Evolutionary conservation across 92 coral and sea anemone genomes (phyloP), one percentile per base, ranked within the genome.

Genomic region (Chrysogorgia sp.): DNA sequence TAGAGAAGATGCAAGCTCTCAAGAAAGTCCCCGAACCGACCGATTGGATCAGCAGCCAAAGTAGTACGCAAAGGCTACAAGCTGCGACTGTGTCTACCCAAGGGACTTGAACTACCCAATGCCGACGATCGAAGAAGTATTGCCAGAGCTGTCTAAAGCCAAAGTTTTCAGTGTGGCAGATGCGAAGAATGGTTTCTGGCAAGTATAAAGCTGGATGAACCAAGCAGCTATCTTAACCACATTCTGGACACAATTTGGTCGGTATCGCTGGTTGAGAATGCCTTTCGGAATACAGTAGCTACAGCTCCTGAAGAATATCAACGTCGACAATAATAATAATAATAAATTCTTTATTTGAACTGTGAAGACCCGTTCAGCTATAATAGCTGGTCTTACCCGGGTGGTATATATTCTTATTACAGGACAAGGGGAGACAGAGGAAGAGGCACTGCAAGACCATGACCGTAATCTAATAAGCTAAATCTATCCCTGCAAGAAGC

Each of bases 381-480:
- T n/a, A 21, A n/a, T n/a, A n/a, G n/a, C 55, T 45, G 64, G n/a
- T n/a, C n/a, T n/a, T n/a, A n/a, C n/a, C n/a, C n/a, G n/a, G 2
- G 58, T 2, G 3, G 3, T 0, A 32, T 2, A 20, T 22, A 8
- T 32, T 1, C 0, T 26, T 2, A 58, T 24, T 1, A 24, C 0
- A 63, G 74, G 74, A 14, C 74, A 67, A 28, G 74, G 74, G 17
- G 74, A 34, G 33, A 43, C 83, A 10, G 74, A 43, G 63, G 84
- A 15, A 28, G 78, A 80, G 63, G 79, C 84, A 10, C 34, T 52
- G 31, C 40, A 56, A 82, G 74, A 82, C 30, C 86, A 82, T 58
- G 64, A 82, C 74, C 50, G 80, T 30, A 82, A 82, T 80, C 58
- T 81, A 33, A 32, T 68, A 82, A 82, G 64, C 65, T 81, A 59